Evolutionary conservation across 1,140 invertebrate species (phyloP), one percentile per base, ranked within the genome.

Genomic region (Frieseomelitta varia): DNA sequence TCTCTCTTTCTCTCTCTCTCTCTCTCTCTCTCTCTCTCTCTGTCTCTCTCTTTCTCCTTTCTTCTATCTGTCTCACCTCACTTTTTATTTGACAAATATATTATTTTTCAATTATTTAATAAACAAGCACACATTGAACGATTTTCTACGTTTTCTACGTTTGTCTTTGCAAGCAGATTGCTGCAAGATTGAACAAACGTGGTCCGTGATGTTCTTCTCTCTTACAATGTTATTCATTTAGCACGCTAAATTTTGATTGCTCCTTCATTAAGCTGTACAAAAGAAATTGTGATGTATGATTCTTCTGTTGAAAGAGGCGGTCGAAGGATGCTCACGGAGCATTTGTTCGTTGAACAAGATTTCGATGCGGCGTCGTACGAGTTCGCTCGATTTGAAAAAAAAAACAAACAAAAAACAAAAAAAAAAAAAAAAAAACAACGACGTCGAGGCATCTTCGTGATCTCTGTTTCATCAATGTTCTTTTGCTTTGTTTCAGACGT

Each of bases 401-500:
- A 39, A 39, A 39, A 0, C 4, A 34, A 14, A 27, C 17, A 17
- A 47, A 77, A 34, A 14, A 65, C 17, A n/a, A 27, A 34, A 14
- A 39, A 24, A 11, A 47, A 39, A 39, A 39, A 39, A 34, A 12
- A 39, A 24, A 17, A 47, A 73, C 47, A 14, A 65, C n/a, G 39
- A 27, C 65, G 12, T 75, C 75, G 55, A 79, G 55, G 55, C 55
- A 10, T 30, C 27, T 47, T 47, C 53, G n/a, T 65, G 84, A 88
- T 78, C 84, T 73, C 63, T 1, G 79, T 63, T 89, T 81, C 88
- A 89, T 89, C 77, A n/a, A 6, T 72, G n/a, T 71, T 65, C 63
- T 77, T 81, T 88, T 73, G 74, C 47, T 91, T 24, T 91, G 90
- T 85, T 90, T 74, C 84, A 84, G 85, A n/a, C 11, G 71, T 2